Conservation (phyloP, 1,140 invertebrate species). For the Sycophila sp. region DNA sequence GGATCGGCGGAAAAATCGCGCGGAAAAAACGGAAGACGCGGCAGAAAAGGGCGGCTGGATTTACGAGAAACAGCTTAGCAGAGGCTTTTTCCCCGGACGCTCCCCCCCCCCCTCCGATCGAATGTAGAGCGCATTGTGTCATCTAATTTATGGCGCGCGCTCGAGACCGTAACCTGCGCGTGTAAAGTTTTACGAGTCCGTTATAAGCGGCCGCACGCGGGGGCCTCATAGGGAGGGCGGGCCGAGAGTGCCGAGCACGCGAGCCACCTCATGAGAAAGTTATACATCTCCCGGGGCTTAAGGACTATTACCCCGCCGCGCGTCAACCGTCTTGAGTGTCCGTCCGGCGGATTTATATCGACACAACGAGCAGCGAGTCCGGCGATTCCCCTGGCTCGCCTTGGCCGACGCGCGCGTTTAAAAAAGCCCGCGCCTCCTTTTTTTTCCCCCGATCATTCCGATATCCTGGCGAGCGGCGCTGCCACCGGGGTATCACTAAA, state of each 20-base stretch:
- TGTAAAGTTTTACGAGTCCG: conserved; percentile 45
- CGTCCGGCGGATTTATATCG: conserved; percentile 4
- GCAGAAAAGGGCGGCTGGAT: too few species aligned
- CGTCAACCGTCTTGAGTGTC: conserved; percentile 1
- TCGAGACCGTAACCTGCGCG: conserved; percentile 43
- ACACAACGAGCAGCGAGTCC: not conserved
- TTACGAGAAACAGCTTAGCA: not conserved
- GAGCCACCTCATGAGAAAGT: not conserved
- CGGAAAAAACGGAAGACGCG: too few species aligned
- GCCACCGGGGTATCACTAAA: not conserved
- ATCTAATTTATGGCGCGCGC: conserved; percentile 51
- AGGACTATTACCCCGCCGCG: not conserved
- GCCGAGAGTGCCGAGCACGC: not conserved
- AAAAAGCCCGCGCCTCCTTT: not conserved
- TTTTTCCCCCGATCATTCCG: not conserved
- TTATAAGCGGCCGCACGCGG: too few species aligned
- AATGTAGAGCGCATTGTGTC: conserved; percentile 49
- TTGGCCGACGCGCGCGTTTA: not conserved
- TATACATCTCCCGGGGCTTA: not conserved
- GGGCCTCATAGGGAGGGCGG: too few species aligned
- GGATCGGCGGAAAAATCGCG: too few species aligned
- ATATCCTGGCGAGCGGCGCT: conserved; percentile 12
- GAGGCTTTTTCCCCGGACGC: not conserved
- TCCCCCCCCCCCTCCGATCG: conserved; percentile 19
- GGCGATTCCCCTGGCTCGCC: too few species aligned